Percentiles rank a stretch among this genome's conserved stretches.
Evolutionary conservation across 2,797 vertebrate genomes (phyloP).

Genomic region (Centropyge bicolor): DNA sequence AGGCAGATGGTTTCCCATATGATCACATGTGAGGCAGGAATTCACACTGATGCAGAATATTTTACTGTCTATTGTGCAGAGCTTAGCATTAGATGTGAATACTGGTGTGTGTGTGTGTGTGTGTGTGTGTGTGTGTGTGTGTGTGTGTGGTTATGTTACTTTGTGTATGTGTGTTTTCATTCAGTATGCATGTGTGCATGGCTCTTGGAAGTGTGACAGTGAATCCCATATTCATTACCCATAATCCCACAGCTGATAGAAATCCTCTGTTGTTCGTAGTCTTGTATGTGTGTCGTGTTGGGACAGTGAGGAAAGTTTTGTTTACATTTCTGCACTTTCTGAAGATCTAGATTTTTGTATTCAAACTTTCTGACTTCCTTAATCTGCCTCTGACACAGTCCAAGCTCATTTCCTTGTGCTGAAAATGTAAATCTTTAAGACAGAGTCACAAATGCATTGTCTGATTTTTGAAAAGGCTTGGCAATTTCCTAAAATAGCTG

Average conservation of each 20-base stretch:
- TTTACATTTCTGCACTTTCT: background rate
- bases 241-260: conserved; percentile 11
- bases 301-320: background rate
- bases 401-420: background rate
- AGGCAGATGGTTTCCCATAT: conserved; percentile 29
- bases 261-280: background rate
- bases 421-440: background rate
- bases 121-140: conserved; percentile 11
- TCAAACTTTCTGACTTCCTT: background rate
- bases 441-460: background rate
- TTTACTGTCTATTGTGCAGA: background rate
- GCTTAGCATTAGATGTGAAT: background rate
- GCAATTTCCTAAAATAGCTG: background rate
- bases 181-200: background rate
- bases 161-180: conserved; percentile 11
- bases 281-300: background rate
- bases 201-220: background rate
- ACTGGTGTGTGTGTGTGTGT: background rate
- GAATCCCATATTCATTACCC: conserved; percentile 20
- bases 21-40: conserved; percentile 19
- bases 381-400: background rate
- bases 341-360: background rate
- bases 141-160: background rate
- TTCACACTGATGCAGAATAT: conserved; percentile 19
- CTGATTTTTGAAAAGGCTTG: background rate